Conservation (phyloP, 2,888 invertebrate species). For the Lasius platythorax region DNA sequence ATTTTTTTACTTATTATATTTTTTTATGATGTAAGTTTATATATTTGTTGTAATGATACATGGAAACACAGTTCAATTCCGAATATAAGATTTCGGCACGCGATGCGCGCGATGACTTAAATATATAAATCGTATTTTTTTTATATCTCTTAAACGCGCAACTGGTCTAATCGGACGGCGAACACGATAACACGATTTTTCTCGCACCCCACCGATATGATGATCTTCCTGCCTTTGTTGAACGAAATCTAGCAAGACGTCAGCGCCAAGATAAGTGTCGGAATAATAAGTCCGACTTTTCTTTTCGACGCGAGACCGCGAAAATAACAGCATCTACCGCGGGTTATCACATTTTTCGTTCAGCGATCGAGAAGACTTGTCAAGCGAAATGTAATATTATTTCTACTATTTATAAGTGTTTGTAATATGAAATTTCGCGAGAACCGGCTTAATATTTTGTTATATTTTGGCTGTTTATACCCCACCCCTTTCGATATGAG, state of each 20-base stretch:
- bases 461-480: constrained; percentile 8
- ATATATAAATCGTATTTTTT: not conserved
- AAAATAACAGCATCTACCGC: constrained; percentile 33
- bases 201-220: constrained; percentile 1
- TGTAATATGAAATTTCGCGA: not conserved
- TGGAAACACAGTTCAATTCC: not conserved
- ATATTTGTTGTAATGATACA: too few relatives aligned
- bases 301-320: constrained; percentile 7
- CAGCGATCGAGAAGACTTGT: constrained; percentile 36
- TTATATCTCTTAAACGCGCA: not conserved
- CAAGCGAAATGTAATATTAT: not conserved
- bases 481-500: constrained; percentile 1
- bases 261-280: constrained; percentile 19
- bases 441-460: not conserved
- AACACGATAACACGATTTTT: constrained; percentile 27
- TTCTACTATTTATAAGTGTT: constrained; percentile 7
- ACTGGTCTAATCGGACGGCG: not conserved
- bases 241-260: constrained; percentile 13
- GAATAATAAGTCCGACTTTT: constrained; percentile 38
- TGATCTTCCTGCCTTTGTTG: constrained; percentile 17
- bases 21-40: not conserved
- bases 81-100: not conserved
- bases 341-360: constrained; percentile 41
- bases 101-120: not conserved
- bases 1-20: not conserved